Conservation (phyloP, 37 sponge, comb jelly and placozoan genomes). For the Haliclona indistincta region DNA sequence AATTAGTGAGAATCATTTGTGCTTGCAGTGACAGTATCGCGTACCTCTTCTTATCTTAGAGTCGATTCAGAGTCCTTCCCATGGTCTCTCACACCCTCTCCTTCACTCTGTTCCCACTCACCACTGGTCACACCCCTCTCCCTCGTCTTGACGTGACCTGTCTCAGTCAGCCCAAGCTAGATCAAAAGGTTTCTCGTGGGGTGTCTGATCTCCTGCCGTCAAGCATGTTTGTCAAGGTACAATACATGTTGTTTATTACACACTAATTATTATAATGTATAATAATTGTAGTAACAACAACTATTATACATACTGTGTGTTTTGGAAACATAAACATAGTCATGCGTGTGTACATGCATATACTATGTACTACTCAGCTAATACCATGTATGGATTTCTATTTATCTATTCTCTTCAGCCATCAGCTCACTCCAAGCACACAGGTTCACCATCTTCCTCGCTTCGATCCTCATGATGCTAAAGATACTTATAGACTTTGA, state of each 20-base stretch:
- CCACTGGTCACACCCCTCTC: slow-evolving; percentile 43
- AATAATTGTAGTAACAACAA: no score
- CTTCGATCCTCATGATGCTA: no score
- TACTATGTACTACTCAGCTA: no score
- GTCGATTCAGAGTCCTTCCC: slow-evolving; percentile 64
- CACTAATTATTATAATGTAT: no score
- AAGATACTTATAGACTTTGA: no score
- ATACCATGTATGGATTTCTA: no score
- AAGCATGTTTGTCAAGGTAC: not conserved
- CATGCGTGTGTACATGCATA: no score
- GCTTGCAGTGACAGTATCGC: not conserved
- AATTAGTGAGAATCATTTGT: slow-evolving; percentile 33
- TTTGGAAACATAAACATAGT: no score
- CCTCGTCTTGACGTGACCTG: slow-evolving; percentile 52
- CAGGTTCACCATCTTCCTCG: no score
- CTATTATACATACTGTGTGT: no score
- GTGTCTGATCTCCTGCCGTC: not conserved
- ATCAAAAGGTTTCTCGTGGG: not conserved
- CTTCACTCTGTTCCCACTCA: slow-evolving; percentile 64
- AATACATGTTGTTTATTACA: not conserved
- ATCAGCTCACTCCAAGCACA: no score
- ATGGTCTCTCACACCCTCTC: slow-evolving; percentile 28
- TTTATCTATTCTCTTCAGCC: no score
- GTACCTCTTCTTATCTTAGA: slow-evolving; percentile 17
- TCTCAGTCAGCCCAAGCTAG: slow-evolving; percentile 18